These are phyloP conservation scores for Ernsta delagoae DNA, from an alignment of 2,888 invertebrate genomes.

Conservation along the genomic window DNA sequence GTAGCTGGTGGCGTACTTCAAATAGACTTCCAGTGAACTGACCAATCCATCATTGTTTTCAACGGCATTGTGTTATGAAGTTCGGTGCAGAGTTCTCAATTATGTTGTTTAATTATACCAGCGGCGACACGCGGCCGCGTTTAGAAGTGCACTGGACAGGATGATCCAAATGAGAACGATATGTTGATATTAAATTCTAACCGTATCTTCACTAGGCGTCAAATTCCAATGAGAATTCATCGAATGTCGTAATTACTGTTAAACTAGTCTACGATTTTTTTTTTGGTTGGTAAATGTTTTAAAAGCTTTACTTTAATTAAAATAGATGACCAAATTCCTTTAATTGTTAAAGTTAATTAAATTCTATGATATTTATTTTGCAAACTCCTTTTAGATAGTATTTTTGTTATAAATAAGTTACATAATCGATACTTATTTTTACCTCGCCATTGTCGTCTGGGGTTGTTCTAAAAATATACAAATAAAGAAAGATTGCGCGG, in stretches of 20 bases:
- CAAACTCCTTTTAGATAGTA: not conserved
- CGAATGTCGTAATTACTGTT: too few relatives aligned
- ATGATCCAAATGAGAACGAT: too few relatives aligned
- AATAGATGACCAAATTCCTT: too few relatives aligned
- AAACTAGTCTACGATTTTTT: too few relatives aligned
- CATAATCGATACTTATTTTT: too few relatives aligned
- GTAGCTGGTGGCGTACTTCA: too few relatives aligned
- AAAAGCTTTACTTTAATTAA: too few relatives aligned
- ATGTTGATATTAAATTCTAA: not conserved
- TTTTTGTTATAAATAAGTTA: not conserved
- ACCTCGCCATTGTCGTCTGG: not conserved
- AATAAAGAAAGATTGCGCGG: conserved; percentile 12
- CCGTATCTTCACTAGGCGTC: not conserved
- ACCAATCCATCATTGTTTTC: too few relatives aligned
- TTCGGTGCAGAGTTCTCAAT: conserved; percentile 17
- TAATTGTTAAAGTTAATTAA: too few relatives aligned
- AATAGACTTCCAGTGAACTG: too few relatives aligned
- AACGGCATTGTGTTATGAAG: conserved; percentile 11
- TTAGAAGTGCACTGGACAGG: not conserved
- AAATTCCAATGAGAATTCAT: not conserved
- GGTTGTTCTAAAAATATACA: conserved; percentile 1
- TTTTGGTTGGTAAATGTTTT: too few relatives aligned
- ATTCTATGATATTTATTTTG: not conserved
- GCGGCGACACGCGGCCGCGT: conserved; percentile 3
- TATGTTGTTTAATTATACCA: conserved; percentile 29